These are phyloP conservation scores for Dinoponera quadriceps DNA, from an alignment of 1,140 invertebrate genomes.

Conservation along the genomic window DNA sequence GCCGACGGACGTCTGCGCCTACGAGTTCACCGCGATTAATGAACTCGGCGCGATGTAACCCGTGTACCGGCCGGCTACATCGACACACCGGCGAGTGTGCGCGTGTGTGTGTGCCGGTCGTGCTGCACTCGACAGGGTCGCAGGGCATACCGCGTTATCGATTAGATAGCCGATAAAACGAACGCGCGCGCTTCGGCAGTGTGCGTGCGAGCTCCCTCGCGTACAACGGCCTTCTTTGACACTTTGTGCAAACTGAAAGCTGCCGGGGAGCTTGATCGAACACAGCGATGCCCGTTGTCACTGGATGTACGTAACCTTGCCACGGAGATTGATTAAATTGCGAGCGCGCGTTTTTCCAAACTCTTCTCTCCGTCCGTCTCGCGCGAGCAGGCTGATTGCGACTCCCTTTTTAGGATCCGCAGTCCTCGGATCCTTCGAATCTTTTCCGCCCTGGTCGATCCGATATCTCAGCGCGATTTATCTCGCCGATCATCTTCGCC, in stretches of 20 bases:
- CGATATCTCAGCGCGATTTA: too few species aligned
- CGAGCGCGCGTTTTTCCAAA: conserved; percentile 37
- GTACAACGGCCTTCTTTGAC: conserved; percentile 54
- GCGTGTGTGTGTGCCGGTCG: background rate
- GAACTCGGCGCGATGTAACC: conserved; percentile 44
- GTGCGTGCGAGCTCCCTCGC: background rate
- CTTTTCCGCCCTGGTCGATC: background rate
- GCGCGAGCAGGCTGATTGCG: conserved; percentile 36
- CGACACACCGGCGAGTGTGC: too few species aligned
- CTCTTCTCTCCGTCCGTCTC: background rate
- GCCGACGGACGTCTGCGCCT: conserved; percentile 16
- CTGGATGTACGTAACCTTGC: conserved; percentile 55
- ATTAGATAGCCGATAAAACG: conserved; percentile 60
- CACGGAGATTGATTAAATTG: conserved; percentile 59
- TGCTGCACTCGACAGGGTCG: conserved; percentile 48
- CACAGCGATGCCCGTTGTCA: conserved; percentile 50
- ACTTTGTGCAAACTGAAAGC: conserved; percentile 51
- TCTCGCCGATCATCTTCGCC: too few species aligned
- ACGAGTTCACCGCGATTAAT: conserved; percentile 33
- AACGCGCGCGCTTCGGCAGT: conserved; percentile 24
- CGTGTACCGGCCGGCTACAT: background rate
- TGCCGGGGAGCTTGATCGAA: conserved; percentile 52
- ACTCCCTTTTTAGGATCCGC: conserved; percentile 43
- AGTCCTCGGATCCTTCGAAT: conserved; percentile 20
- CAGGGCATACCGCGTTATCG: conserved; percentile 52